A percentile compares a stretch with the other conserved stretches of the same genome.
Conservation (phyloP, 2,113 vertebrate species). For the Syrmaticus mikado region DNA sequence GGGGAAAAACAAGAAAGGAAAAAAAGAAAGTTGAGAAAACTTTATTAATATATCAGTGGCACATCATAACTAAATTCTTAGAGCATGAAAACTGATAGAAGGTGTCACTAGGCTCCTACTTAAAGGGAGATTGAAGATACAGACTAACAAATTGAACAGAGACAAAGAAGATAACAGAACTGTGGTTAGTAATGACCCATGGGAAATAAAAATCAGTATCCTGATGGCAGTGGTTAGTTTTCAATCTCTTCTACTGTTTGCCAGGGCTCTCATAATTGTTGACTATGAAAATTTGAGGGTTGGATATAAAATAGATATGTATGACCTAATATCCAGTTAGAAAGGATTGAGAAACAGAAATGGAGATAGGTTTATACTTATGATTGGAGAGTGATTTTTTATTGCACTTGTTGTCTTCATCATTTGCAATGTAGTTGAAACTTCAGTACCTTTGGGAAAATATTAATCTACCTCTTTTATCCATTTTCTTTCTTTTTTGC, state of each 20-base stretch:
- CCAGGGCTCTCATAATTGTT: not conserved
- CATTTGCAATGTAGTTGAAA: not conserved
- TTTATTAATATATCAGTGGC: not conserved
- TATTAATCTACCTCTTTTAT: not conserved
- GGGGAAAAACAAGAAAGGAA: not conserved
- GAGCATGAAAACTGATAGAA: not conserved
- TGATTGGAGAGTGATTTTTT: rapidly evolving
- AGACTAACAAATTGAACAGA: not conserved
- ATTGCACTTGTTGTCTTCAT: not conserved
- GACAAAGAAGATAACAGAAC: not conserved
- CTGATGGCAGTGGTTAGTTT: not conserved
- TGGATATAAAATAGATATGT: not conserved
- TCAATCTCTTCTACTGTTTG: not conserved
- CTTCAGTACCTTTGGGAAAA: not conserved
- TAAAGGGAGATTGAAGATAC: not conserved
- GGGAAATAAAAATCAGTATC: not conserved
- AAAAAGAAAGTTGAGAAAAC: not conserved
- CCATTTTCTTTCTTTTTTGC: not conserved
- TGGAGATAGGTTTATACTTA: not conserved
- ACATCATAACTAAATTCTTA: not conserved
- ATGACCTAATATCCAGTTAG: not conserved
- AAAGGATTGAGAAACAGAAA: not conserved
- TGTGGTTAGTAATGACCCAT: not conserved
- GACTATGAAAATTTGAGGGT: not conserved
- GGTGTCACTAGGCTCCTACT: not conserved